Percentiles rank a stretch among this genome's conserved stretches.
These are phyloP conservation scores for Pinna nobilis DNA, from an alignment of 1,140 invertebrate genomes.

Conservation along the genomic window DNA sequence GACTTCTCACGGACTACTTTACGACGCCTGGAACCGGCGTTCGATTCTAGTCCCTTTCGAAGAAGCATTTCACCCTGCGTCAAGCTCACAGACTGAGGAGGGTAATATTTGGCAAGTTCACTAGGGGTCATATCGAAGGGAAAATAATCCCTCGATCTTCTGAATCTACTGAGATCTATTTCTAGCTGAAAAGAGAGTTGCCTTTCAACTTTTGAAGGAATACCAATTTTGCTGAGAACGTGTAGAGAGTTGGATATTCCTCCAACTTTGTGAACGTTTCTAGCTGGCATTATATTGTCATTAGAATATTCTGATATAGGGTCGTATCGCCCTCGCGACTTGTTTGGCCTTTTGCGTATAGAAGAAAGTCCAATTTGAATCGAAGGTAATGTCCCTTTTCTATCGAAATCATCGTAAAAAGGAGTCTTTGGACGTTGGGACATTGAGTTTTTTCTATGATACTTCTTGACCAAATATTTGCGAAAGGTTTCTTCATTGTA, in stretches of 20 bases:
- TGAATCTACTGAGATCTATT: constrained; percentile 47
- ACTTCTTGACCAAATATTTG: constrained; percentile 2
- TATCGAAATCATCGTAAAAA: constrained; percentile 53
- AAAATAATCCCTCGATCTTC: constrained; percentile 53
- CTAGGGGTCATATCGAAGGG: constrained; percentile 52
- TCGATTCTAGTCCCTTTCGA: constrained; percentile 43
- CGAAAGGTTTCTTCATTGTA: background rate
- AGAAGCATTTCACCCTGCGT: constrained; percentile 51
- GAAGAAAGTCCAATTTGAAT: constrained; percentile 42
- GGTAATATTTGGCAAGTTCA: constrained; percentile 55
- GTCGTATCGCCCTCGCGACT: constrained; percentile 14
- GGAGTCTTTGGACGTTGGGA: constrained; percentile 44
- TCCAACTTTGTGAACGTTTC: constrained; percentile 38
- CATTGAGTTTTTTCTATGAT: constrained; percentile 1
- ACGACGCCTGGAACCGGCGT: constrained; percentile 22
- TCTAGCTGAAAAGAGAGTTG: constrained; percentile 52
- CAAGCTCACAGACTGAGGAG: constrained; percentile 44
- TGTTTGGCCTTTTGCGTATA: constrained; percentile 11
- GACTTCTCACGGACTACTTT: constrained; percentile 37
- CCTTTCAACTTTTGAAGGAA: constrained; percentile 50
- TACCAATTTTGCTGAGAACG: constrained; percentile 47
- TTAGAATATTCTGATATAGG: constrained; percentile 21
- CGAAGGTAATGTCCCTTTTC: constrained; percentile 50
- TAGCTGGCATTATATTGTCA: constrained; percentile 21
- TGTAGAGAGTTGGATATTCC: constrained; percentile 51